These are phyloP conservation scores for Colossoma macropomum DNA, from an alignment of 2,113 vertebrate species.

Conservation along the genomic window DNA sequence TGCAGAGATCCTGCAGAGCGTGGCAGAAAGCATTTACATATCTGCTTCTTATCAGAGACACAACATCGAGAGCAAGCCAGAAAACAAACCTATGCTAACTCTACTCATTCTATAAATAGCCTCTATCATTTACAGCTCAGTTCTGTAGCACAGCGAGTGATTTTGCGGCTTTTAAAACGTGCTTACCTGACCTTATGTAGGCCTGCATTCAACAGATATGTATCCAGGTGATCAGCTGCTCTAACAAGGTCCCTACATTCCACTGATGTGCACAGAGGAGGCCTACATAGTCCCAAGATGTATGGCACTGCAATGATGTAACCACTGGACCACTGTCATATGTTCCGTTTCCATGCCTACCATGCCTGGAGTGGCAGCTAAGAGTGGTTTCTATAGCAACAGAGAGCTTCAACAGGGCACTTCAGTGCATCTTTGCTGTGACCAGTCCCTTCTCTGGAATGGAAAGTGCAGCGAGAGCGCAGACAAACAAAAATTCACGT, in stretches of 20 bases:
- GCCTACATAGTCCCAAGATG: constrained; percentile 41
- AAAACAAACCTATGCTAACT: constrained; percentile 39
- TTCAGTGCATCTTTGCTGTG: constrained; percentile 55
- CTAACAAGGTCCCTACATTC: constrained; percentile 53
- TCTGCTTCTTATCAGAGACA: neutral
- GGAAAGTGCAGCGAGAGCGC: constrained; percentile 26
- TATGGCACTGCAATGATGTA: constrained; percentile 60
- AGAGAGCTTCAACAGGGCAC: constrained; percentile 54
- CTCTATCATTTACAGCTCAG: constrained; percentile 15
- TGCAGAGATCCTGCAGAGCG: neutral
- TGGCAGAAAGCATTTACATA: neutral
- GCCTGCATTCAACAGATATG: constrained; percentile 48
- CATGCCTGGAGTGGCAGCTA: constrained; percentile 70
- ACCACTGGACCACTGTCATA: constrained; percentile 55
- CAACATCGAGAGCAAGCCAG: constrained; percentile 19
- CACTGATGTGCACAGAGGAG: constrained; percentile 49
- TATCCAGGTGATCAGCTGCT: constrained; percentile 44
- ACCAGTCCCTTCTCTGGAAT: constrained; percentile 46
- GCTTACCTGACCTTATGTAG: constrained; percentile 52
- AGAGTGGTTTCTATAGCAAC: constrained; percentile 69
- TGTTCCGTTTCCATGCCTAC: constrained; percentile 69
- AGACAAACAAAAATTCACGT: neutral
- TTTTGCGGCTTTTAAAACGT: constrained; percentile 18
- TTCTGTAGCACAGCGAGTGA: constrained; percentile 33
- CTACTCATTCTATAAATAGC: constrained; percentile 46